Percentiles rank a stretch among this genome's conserved stretches.
phyloP scores from a whole-genome alignment of 2,888 invertebrate genomes.

The Ophioninae sp. region DNA sequence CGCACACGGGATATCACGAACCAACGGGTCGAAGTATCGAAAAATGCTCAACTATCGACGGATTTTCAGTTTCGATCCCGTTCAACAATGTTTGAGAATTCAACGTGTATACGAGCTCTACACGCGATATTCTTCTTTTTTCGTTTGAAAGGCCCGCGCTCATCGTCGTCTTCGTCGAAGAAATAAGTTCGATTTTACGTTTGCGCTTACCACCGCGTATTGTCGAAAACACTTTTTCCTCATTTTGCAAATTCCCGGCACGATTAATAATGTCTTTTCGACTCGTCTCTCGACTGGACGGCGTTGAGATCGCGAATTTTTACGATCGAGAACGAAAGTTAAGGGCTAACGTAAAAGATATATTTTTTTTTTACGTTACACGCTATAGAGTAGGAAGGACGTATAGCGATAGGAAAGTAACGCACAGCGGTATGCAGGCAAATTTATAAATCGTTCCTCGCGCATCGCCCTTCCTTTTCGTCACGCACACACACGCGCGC shows the following conservation, averaged over 20 bases:
- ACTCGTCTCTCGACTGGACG: neutral
- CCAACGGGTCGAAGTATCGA: slow-evolving; percentile 8
- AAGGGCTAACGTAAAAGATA: neutral
- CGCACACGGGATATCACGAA: neutral
- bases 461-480: slow-evolving; percentile 65
- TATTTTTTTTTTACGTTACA: neutral
- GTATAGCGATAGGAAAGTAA: neutral
- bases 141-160: slow-evolving; percentile 67
- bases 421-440: slow-evolving; percentile 19
- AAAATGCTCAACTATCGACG: slow-evolving; percentile 17
- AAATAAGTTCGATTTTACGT: slow-evolving; percentile 46
- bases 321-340: neutral
- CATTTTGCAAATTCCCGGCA: slow-evolving; percentile 6
- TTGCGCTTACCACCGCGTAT: neutral
- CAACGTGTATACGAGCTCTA: neutral
- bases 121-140: slow-evolving; percentile 38
- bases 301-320: neutral
- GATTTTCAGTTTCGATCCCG: slow-evolving; percentile 6
- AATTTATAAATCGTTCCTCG: slow-evolving; percentile 67
- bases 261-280: neutral
- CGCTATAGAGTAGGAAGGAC: neutral
- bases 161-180: slow-evolving; percentile 46
- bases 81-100: neutral
- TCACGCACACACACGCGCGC: slow-evolving; percentile 59
- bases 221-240: neutral